Base-by-base conservation (phyloP, 2,113 vertebrate species). In the Rallus limicola region DNA sequence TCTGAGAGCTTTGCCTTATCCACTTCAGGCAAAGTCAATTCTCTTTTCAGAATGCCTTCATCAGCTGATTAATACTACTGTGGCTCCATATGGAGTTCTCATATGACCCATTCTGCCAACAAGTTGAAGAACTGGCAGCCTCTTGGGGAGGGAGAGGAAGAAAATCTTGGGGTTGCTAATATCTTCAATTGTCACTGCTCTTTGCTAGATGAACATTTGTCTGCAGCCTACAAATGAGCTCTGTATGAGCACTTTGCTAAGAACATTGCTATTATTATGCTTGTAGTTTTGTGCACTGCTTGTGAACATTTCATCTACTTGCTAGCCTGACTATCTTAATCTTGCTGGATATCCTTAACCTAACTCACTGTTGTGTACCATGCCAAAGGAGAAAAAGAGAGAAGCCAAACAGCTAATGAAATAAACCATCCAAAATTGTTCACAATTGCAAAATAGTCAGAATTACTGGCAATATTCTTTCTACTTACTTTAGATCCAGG, bases 11-110 rank as follows among this genome's bases (percentile, higher is more conserved):
- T 68, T 85, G 62, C 67, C 44, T 86, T 79, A 92, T 16, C 67
- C 67, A 71, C 65, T 93, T 93, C 76, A 90, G 86, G 59, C 48
- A 84, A 95, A 88, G 86, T 86, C 59, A 62, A 24, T 74, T 86
- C 44, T 53, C 46, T 74, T 92, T 95, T 84, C 83, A 89, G 74
- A 50, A 64, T 62, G 72, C 55, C 84, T 86, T 81, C 72, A n/a
- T 81, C 77, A 78, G 60, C 64, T 81, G 60, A 77, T 81, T 77
- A 74, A 83, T 65, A n/a, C 86, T 70, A 24, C 50, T 3, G 7
- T 52, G 59, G 38, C 60, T 94, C 85, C 58, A 80, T 53, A 65
- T 31, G 80, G 75, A 76, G 58, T 44, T 95, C 80, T 86, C 38
- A 13, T 76, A 76, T 60, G 67, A 88, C 48, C 86, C 29, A 6